A percentile compares a stretch with the other conserved stretches of the same genome.
Conservation (phyloP, 2,888 invertebrate species). For the Priocnemis perturbator region DNA sequence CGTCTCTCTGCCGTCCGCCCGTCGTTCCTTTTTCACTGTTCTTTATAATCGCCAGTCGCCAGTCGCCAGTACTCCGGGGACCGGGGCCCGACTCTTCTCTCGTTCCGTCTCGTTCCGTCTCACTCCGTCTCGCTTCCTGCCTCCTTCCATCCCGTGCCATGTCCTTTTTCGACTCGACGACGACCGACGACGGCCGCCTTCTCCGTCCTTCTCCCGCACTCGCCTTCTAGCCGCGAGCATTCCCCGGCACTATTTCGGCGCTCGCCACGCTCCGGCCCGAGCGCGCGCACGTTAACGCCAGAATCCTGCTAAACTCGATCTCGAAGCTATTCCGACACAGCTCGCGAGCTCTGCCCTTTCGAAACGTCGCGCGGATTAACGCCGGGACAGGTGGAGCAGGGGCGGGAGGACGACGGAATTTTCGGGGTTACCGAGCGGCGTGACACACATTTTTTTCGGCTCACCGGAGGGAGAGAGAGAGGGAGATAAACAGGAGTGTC, state of each 20-base stretch:
- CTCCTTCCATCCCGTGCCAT: conserved; percentile 17
- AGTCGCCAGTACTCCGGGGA: conserved; percentile 67
- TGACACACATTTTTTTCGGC: too few relatives aligned
- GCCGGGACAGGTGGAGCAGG: background rate
- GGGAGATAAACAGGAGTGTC: too few relatives aligned
- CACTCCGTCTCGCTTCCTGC: background rate
- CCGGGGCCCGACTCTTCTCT: conserved; percentile 55
- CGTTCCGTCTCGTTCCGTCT: conserved; percentile 32
- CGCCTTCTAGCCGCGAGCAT: conserved; percentile 58
- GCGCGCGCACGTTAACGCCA: conserved; percentile 43
- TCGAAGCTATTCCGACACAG: conserved; percentile 25
- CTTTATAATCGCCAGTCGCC: conserved; percentile 75
- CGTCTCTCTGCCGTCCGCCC: conserved; percentile 7
- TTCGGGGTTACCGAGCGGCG: too few relatives aligned
- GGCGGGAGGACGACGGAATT: too few relatives aligned
- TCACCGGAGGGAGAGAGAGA: too few relatives aligned
- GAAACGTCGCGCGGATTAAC: conserved; percentile 17
- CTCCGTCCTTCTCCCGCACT: conserved; percentile 19
- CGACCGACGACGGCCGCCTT: too few relatives aligned
- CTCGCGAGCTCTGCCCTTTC: conserved; percentile 18
- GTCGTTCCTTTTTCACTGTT: conserved; percentile 68
- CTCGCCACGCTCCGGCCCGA: conserved; percentile 12
- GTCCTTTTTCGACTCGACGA: conserved; percentile 34
- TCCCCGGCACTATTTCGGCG: conserved; percentile 54
- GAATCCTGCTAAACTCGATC: conserved; percentile 54